These are phyloP conservation scores for Perca fluviatilis DNA, from an alignment of 2,113 vertebrate species.

Conservation along the genomic window DNA sequence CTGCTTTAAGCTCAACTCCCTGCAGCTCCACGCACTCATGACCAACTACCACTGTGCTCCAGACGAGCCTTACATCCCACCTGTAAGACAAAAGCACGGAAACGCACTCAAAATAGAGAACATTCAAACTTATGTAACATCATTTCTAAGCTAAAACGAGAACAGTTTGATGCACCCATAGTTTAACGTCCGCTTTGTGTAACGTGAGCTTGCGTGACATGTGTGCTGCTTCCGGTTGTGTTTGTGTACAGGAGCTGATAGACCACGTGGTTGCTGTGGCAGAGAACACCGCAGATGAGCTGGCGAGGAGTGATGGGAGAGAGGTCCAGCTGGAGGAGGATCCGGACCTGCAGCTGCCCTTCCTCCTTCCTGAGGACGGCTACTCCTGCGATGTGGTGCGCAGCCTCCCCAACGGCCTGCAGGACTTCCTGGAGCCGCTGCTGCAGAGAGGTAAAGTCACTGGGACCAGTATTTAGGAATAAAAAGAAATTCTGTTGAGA, in stretches of 20 bases:
- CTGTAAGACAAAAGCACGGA: slow-evolving; percentile 82
- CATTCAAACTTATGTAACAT: background rate
- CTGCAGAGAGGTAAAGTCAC: slow-evolving; percentile 92
- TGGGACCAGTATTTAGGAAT: background rate
- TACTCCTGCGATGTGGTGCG: slow-evolving; percentile 98
- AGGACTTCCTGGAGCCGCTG: slow-evolving; percentile 96
- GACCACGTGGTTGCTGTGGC: slow-evolving; percentile 95
- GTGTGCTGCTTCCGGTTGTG: background rate
- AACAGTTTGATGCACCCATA: background rate
- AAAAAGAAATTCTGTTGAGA: background rate
- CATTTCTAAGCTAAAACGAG: background rate
- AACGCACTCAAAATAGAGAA: background rate
- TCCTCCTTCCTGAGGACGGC: slow-evolving; percentile 96
- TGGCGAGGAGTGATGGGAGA: slow-evolving; percentile 95
- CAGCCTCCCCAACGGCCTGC: slow-evolving; percentile 95
- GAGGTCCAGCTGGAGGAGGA: slow-evolving; percentile 97
- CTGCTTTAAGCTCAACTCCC: slow-evolving; percentile 98
- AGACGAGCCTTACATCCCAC: slow-evolving; percentile 95
- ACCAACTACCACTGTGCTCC: slow-evolving; percentile 98
- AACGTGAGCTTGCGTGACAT: background rate
- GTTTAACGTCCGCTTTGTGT: background rate
- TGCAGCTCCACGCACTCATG: slow-evolving; percentile 95
- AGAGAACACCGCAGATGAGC: slow-evolving; percentile 96
- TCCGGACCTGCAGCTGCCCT: slow-evolving; percentile 97
- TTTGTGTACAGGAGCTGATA: slow-evolving; percentile 89